Evolutionary conservation across 2,888 invertebrate genomes (phyloP).

Genomic region (Agonopterix heracliana): DNA sequence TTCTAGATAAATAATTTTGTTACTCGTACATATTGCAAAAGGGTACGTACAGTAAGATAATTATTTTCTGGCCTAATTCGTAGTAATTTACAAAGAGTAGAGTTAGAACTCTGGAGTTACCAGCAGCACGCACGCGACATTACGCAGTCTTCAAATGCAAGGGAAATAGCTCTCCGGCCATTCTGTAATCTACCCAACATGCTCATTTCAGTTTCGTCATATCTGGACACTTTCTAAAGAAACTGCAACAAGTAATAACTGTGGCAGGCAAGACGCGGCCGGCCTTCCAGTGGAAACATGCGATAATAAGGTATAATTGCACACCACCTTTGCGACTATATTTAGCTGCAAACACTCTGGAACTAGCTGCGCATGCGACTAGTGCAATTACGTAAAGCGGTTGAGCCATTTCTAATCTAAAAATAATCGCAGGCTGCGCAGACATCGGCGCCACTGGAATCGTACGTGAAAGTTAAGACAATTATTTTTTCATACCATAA

Average conservation of each 20-base stretch:
- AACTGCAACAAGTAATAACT: conserved; percentile 59
- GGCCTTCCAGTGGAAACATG: conserved; percentile 70
- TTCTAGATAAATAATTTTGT: conserved; percentile 5
- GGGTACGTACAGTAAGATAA: conserved; percentile 17
- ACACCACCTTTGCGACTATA: conserved; percentile 68
- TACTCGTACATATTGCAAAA: conserved; percentile 13
- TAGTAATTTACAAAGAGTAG: conserved; percentile 34
- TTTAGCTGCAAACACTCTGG: conserved; percentile 71
- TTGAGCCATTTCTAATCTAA: conserved; percentile 77
- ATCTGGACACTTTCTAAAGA: conserved; percentile 72
- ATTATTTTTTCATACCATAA: conserved; percentile 46
- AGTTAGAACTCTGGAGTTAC: conserved; percentile 40
- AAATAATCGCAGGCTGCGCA: conserved; percentile 74
- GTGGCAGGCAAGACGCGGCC: conserved; percentile 47
- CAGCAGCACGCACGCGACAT: conserved; percentile 61
- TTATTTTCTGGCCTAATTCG: conserved; percentile 39
- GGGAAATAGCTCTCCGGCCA: conserved; percentile 41
- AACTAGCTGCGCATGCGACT: conserved; percentile 70
- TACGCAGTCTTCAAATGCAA: conserved; percentile 47
- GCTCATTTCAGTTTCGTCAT: conserved; percentile 66
- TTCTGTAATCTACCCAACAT: conserved; percentile 57
- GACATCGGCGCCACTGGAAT: conserved; percentile 70
- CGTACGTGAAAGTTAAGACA: conserved; percentile 70
- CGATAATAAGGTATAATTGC: conserved; percentile 74
- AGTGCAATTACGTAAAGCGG: conserved; percentile 75